These are phyloP conservation scores for Pandemis cinnamomeana DNA, from an alignment of 2,888 invertebrate genomes.

Conservation along the genomic window DNA sequence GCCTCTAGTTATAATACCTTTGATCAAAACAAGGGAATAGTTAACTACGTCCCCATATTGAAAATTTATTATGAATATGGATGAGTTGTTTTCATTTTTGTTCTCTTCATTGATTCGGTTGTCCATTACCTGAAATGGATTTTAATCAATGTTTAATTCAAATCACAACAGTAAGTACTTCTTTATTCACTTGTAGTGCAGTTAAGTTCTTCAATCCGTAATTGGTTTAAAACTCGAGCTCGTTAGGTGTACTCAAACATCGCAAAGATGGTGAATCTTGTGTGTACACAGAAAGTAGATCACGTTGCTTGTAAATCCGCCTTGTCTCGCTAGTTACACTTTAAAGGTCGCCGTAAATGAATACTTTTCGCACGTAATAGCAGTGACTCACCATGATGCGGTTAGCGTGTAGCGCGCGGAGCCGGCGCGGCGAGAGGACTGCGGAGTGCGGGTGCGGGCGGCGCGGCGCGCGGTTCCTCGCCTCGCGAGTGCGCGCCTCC, in stretches of 20 bases:
- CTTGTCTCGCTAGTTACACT: conserved; percentile 43
- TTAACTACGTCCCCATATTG: conserved; percentile 85
- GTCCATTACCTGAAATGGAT: conserved; percentile 81
- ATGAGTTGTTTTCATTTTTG: conserved; percentile 74
- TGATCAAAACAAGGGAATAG: conserved; percentile 86
- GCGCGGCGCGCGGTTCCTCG: conserved; percentile 70
- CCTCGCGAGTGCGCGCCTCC: conserved; percentile 54
- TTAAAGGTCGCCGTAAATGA: conserved; percentile 57
- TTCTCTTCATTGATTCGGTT: conserved; percentile 74
- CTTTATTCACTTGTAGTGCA: conserved; percentile 34
- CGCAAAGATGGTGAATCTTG: conserved; percentile 49
- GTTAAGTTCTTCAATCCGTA: conserved; percentile 27
- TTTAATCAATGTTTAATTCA: conserved; percentile 45
- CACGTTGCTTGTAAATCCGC: conserved; percentile 45
- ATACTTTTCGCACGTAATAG: conserved; percentile 75
- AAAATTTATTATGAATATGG: conserved; percentile 84
- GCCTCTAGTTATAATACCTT: conserved; percentile 83
- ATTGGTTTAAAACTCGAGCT: conserved; percentile 40
- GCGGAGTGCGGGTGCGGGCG: conserved; percentile 68
- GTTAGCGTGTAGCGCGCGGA: conserved; percentile 77
- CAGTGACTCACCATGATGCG: conserved; percentile 83
- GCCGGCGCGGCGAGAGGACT: conserved; percentile 80
- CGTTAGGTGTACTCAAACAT: conserved; percentile 25
- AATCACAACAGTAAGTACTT: conserved; percentile 26
- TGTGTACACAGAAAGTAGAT: conserved; percentile 57